Evolutionary conservation across 2,888 invertebrate genomes (phyloP), one percentile per base, ranked within the genome.

Genomic region (Brassicogethes aeneus): DNA sequence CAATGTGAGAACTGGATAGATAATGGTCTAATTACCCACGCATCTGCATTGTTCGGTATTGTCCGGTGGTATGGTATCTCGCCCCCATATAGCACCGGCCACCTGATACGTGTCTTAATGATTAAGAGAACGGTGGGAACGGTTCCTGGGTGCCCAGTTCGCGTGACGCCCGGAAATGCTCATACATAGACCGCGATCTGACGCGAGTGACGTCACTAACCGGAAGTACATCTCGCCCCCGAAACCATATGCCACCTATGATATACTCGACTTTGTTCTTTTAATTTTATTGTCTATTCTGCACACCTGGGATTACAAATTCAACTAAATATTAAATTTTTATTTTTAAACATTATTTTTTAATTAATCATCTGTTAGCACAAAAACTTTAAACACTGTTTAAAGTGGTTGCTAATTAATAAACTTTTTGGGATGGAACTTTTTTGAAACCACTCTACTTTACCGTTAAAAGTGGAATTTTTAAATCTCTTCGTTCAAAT

Each of bases 101-200:
- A 51, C 56, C 51, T 57, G 59, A 59, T 58, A 44, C 42, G 45
- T 49, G 44, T 51, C 59, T 60, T 59, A 59, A 54, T 59, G 54
- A 57, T 55, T 59, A 59, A 54, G 57, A 55, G 59, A 55, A 55
- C 37, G 52, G 50, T 53, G 53, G 52, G 52, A 53, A 53, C 47
- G 50, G 46, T 55, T 58, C 53, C 55, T 55, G 54, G 54, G 59
- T 61, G 60, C 52, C 55, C 61, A 57, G 49, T 53, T 64, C 58
- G 64, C 65, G 62, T 65, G 64, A 66, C 65, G 51, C 58, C 60
- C 57, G 64, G 65, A 65, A 65, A 60, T 61, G 53, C 56, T 55
- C 56, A 52, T 53, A 51, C 54, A 53, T 23, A n/a, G 23, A 51
- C 59, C 59, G 57, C 59, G 60, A 62, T 59, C 60, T 58, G 50